Base-by-base conservation (phyloP, 2,113 vertebrate species). In the Halichoeres trimaculatus region DNA sequence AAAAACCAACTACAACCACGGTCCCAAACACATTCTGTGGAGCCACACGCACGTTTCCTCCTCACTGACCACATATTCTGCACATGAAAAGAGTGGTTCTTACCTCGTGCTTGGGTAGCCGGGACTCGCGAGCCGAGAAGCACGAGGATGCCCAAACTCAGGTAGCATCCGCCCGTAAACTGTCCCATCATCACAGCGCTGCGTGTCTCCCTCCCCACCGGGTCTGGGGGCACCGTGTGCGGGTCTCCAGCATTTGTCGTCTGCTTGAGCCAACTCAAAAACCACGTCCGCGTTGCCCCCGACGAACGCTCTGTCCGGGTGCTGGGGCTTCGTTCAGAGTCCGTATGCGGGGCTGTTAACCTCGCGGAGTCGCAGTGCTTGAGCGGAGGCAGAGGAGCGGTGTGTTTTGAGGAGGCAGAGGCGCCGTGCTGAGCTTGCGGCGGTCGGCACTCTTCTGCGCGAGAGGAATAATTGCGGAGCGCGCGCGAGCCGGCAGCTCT, bases 111-210 rank as follows among this genome's bases (percentile, higher is more conserved):
- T 47, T 57, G 50, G 12, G 81, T 63, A 48, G 54, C 24, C 63
- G 82, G 81, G 51, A 83, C 78, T 22, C 38, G 80, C 30, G 79
- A 57, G 24, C 72, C 85, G 48, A 92, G 78, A 13, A 91, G 79
- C 74, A 76, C 70, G 69, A 93, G 81, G 84, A 88, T 19, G 86
- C 81, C 76, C 51, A 90, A 86, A 88, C 55, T 91, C 78, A 75
- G 43, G 85, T 72, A 87, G 69, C 85, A 78, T 89, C 87, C 90
- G 67, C 85, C 84, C 41, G 85, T 85, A 59, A 88, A 78, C 79
- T 85, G 92, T 91, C 89, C 91, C 92, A 92, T 93, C 92, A 92
- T 93, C 85, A 84, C 86, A 70, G 85, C 82, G 59, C 66, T 17
- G 80, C 70, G 78, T 1, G 77, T 61, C 71, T 81, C 76, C 83